phyloP scores from a whole-genome alignment of 2,888 invertebrate genomes.

The Julus scandinavius region DNA sequence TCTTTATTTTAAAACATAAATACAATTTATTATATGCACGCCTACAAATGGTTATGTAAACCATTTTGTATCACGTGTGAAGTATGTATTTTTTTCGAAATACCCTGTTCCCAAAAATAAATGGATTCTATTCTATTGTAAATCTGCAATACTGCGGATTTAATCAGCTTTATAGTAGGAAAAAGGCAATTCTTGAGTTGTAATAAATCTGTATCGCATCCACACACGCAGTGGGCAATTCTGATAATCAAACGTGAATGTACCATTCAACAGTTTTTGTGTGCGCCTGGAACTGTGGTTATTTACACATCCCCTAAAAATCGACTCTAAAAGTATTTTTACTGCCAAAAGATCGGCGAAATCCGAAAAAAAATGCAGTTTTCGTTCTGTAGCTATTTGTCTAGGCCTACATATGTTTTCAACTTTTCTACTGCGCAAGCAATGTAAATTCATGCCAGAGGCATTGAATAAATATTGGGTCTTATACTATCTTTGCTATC shows the following conservation, averaged over 20 bases:
- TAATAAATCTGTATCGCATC: neutral
- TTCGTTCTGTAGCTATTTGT: neutral
- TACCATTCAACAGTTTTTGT: neutral
- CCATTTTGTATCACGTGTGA: neutral
- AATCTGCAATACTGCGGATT: neutral
- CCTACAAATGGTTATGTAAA: neutral
- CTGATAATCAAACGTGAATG: neutral
- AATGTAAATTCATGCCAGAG: conserved; percentile 30
- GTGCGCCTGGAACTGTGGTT: neutral
- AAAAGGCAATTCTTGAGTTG: neutral
- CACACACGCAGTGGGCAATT: neutral
- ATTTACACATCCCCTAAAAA: neutral
- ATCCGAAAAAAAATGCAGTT: neutral
- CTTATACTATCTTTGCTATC: conserved; percentile 18
- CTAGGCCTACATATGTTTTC: neutral
- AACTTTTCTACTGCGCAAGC: neutral
- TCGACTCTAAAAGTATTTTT: conserved; percentile 7
- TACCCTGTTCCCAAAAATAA: neutral
- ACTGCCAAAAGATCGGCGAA: neutral
- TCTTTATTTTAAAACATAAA: neutral
- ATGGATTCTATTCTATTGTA: neutral
- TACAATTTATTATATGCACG: too few relatives aligned
- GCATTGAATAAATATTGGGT: conserved; percentile 40
- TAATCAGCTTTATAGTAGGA: neutral
- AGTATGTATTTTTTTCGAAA: neutral